Evolutionary conservation across 2,888 invertebrate species (phyloP).

Genomic region (Drosophila neotestacea): DNA sequence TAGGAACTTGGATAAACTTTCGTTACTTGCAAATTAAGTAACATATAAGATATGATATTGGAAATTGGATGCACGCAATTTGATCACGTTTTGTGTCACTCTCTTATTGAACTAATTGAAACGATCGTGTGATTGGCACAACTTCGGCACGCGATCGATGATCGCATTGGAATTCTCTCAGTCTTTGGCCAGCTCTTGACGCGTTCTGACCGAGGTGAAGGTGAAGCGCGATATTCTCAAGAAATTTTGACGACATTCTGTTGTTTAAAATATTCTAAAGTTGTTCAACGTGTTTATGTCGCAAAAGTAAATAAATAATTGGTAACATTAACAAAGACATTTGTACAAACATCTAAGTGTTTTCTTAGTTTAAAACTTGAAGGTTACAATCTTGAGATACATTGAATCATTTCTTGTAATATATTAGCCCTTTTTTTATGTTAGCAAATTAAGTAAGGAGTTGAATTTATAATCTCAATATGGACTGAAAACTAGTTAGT

Average conservation of each 20-base stretch:
- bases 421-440: background rate
- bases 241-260: background rate
- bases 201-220: conserved; percentile 31
- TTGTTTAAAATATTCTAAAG: conserved; percentile 10
- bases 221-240: background rate
- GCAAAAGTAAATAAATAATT: conserved; percentile 21
- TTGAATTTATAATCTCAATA: background rate
- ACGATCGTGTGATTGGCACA: conserved; percentile 48
- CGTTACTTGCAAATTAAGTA: conserved; percentile 2
- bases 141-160: conserved; percentile 59
- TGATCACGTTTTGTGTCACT: conserved; percentile 58
- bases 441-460: background rate
- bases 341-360: conserved; percentile 53
- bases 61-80: conserved; percentile 32
- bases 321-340: conserved; percentile 41
- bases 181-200: conserved; percentile 45
- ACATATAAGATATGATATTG: conserved; percentile 8
- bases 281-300: conserved; percentile 22
- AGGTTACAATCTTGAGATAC: background rate
- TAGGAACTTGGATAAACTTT: background rate
- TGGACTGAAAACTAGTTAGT: background rate
- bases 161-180: conserved; percentile 26
- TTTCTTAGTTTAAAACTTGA: background rate
- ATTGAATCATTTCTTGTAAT: background rate
- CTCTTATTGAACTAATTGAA: conserved; percentile 58